Evolutionary conservation across 2,113 vertebrate species (phyloP).

Genomic region (Oreochromis spilurus): DNA sequence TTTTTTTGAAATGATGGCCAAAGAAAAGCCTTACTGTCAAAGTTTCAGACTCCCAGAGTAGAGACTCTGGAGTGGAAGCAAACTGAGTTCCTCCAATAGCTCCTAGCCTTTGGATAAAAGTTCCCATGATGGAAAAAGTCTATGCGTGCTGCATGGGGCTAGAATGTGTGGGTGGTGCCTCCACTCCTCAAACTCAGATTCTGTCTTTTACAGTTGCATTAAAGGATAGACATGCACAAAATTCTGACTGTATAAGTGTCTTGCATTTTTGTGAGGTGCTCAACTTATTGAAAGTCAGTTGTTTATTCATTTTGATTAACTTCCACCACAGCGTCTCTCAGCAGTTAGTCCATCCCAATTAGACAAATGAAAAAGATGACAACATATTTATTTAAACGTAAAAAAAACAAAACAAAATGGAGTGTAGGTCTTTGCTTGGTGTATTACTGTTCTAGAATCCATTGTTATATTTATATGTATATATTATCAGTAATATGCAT

Average conservation of each 20-base stretch:
- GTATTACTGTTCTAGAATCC: background rate
- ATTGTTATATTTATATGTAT: background rate
- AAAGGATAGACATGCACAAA: background rate
- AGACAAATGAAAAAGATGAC: background rate
- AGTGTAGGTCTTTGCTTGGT: background rate
- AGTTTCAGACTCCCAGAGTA: background rate
- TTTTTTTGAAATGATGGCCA: background rate
- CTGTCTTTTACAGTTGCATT: background rate
- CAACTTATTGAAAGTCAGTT: background rate
- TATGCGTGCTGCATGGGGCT: background rate
- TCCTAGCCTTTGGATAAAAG: background rate
- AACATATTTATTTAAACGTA: background rate
- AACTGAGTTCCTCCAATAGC: background rate
- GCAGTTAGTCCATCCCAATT: background rate
- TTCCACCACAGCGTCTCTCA: background rate
- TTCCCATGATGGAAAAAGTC: background rate
- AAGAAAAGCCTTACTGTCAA: background rate
- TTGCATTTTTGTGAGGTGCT: background rate
- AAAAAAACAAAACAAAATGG: background rate
- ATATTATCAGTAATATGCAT: background rate
- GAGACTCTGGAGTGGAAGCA: background rate
- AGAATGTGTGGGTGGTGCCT: background rate
- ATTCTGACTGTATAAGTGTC: background rate
- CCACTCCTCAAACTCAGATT: background rate
- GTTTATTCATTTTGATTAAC: background rate